Evolutionary conservation across 2,113 vertebrate species (phyloP), one percentile per base, ranked within the genome.

Genomic region (Eretmochelys imbricata): DNA sequence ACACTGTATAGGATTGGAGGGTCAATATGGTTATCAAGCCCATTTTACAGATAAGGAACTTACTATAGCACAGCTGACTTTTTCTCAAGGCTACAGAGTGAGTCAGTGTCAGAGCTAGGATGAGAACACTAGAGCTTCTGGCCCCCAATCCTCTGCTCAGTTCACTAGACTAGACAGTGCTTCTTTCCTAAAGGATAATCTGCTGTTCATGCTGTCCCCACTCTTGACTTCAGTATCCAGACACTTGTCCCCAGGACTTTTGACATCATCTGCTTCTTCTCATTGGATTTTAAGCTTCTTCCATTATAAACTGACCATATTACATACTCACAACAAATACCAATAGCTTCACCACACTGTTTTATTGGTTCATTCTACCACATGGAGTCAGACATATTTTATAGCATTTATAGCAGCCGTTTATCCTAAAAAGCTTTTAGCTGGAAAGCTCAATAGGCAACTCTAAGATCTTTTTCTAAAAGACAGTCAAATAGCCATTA

Each of bases 401-500:
- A 48, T 62, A 53, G 69, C n/a, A 75, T 16, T 31, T 16, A 42
- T 38, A 42, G 12, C 42, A 54, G 14, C 24, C 3, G 65, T 80
- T 93, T 88, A 49, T 82, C 72, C 50, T 54, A 53, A 84, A 75
- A 31, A 85, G 22, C 2, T 75, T 62, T 82, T 75, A 89, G 13
- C 24, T 80, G 9, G 19, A 48, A 93, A 91, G 53, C 81, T 54
- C 59, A 72, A 50, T 89, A 87, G 20, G 49, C 8, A 4, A 4
- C 10, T 75, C 6, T 85, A 75, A 85, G 20, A 12, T 91, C 87
- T 76, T 88, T 14, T 90, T 86, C 49, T 78, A 35, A 51, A 93
- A 83, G 31, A 80, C 5, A 22, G 9, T 57, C 5, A 46, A 11
- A 87, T 83, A 57, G 16, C 2, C 35, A 92, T 75, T 16, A 3